Evolutionary conservation across 2,888 invertebrate genomes (phyloP).

Genomic region (Serrognathus titanus): DNA sequence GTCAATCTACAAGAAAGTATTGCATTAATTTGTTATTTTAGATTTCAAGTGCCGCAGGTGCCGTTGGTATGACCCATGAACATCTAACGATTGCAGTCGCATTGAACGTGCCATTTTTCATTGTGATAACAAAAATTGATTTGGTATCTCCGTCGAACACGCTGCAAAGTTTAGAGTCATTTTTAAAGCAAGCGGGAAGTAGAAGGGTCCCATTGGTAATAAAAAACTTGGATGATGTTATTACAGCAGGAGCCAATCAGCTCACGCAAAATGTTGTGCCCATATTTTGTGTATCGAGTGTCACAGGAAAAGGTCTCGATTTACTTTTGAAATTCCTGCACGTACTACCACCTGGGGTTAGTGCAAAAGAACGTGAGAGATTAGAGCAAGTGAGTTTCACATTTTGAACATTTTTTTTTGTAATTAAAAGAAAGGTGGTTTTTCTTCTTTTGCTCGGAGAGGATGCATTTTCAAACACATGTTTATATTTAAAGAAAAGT

Average conservation of each 20-base stretch:
- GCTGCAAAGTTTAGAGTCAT: constrained; percentile 56
- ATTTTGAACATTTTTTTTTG: background rate
- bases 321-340: constrained; percentile 83
- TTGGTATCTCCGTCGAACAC: constrained; percentile 61
- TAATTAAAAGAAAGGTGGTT: no score
- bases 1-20: background rate
- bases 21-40: constrained; percentile 40
- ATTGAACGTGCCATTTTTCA: constrained; percentile 84
- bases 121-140: constrained; percentile 92
- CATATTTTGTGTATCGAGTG: constrained; percentile 87
- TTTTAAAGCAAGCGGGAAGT: constrained; percentile 65
- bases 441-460: no score
- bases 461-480: no score
- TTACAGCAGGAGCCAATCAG: constrained; percentile 70
- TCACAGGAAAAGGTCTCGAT: constrained; percentile 80
- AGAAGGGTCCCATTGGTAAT: constrained; percentile 63
- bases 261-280: constrained; percentile 64
- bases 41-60: constrained; percentile 77
- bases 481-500: no score
- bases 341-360: constrained; percentile 69
- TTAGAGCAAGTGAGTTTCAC: constrained; percentile 59
- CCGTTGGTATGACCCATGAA: constrained; percentile 82
- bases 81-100: constrained; percentile 83
- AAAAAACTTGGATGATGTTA: constrained; percentile 66
- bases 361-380: constrained; percentile 62